Percentiles rank a stretch among this genome's conserved stretches.
These are phyloP conservation scores for Pemphredon lugubris DNA, from an alignment of 2,888 invertebrate species.

Conservation along the genomic window DNA sequence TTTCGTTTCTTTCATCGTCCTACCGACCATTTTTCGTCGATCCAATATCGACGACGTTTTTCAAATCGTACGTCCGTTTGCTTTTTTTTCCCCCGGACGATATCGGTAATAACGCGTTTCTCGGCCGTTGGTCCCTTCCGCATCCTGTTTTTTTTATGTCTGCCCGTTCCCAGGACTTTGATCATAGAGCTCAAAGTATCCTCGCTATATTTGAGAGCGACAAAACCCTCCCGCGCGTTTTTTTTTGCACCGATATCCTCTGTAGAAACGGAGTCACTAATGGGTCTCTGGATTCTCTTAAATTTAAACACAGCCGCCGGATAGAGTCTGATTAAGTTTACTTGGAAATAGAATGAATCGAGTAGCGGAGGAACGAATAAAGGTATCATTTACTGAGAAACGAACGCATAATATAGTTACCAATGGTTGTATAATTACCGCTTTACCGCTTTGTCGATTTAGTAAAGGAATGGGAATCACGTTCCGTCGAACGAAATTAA, in stretches of 20 bases:
- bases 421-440: no score
- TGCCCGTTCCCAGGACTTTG: constrained; percentile 29
- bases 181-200: constrained; percentile 18
- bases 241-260: not conserved
- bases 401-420: no score
- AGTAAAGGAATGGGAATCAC: no score
- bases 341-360: not conserved
- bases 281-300: constrained; percentile 10
- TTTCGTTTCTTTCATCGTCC: constrained; percentile 13
- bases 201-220: constrained; percentile 20
- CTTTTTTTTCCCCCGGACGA: constrained; percentile 10
- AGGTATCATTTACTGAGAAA: no score
- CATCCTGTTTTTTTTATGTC: constrained; percentile 28
- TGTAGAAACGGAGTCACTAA: constrained; percentile 8
- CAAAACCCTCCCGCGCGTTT: not conserved
- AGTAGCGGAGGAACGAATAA: no score
- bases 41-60: constrained; percentile 39
- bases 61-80: not conserved
- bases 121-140: constrained; percentile 21
- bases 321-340: constrained; percentile 10
- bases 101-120: constrained; percentile 47
- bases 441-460: no score
- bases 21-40: constrained; percentile 29
- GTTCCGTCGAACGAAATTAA: no score
- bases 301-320: constrained; percentile 9